Base-by-base conservation (phyloP, 1,140 invertebrate species). In the Leguminivora glycinivorella region DNA sequence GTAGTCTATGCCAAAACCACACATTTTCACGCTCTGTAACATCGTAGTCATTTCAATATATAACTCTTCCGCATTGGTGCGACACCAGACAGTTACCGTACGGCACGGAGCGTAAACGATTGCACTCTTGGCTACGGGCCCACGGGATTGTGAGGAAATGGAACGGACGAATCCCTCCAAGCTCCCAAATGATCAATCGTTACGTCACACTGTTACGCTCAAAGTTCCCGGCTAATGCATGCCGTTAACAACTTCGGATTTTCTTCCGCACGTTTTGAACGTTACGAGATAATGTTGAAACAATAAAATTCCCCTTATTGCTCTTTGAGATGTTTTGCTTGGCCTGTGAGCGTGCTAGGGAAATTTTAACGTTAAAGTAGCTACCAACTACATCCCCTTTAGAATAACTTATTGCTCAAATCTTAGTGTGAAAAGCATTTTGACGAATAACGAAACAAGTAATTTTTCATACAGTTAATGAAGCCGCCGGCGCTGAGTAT, bases 181-280 rank as follows among this genome's bases (percentile, higher is more conserved):
- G 31, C 58, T 56, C 63, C 34, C 72, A 43, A 67, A 73, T 73
- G 68, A 70, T 68, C 63, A 31, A 70, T 73, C 68, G 72, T 73
- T 73, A 73, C 63, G 34, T 66, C 47, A 70, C 52, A 68, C 67
- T 68, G 70, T 68, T 52, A 66, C 68, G 58, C 68, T 12, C 63
- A 31, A 68, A 68, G 67, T 58, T 56, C 52, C 38, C 69, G 31
- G 14, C 47, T 40, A 31, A 38, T 25, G 63, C 43, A 24, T 71
- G 43, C 58, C 24, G 19, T 58, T 68, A 47, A 29, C 17, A 26
- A 52, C 47, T 52, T 52, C 17, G 31, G 22, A 63, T 63, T 63
- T 17, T 63, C 58, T 29, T 63, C 34, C 56, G 9, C 47, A 25
- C 14, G 31, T 29, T 63, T 63, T 17, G 26, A 31, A 63, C 25